These are phyloP conservation scores for Tetrapedia diversipes DNA, from an alignment of 2,888 invertebrate genomes.

Conservation along the genomic window DNA sequence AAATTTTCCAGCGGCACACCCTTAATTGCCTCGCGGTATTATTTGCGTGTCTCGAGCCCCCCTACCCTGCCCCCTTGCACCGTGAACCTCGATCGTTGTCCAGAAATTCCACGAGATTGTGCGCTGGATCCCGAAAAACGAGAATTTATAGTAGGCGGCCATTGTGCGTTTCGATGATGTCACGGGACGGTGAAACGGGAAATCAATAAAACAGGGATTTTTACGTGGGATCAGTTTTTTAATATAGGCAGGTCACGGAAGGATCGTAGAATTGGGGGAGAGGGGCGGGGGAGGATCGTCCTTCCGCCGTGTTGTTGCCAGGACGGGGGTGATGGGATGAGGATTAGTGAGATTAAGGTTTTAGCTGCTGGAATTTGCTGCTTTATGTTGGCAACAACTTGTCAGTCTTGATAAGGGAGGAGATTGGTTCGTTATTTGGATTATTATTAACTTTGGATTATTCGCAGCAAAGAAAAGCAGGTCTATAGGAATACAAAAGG, in stretches of 20 bases:
- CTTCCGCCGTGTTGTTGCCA: neutral
- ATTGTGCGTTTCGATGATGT: neutral
- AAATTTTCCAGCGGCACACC: constrained; percentile 31
- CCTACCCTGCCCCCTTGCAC: neutral
- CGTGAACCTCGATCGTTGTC: too few relatives aligned
- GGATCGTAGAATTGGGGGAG: too few relatives aligned
- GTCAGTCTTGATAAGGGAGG: neutral
- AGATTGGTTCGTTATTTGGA: neutral
- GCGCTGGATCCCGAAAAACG: neutral
- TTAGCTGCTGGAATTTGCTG: neutral
- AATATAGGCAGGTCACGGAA: neutral
- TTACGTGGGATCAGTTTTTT: neutral
- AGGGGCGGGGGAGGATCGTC: neutral
- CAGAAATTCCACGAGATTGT: neutral
- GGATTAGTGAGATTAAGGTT: constrained; percentile 5
- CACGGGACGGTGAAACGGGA: neutral
- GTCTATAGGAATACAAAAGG: too few relatives aligned
- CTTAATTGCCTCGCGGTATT: constrained; percentile 34
- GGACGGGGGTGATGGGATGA: too few relatives aligned
- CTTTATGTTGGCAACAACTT: neutral
- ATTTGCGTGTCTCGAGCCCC: neutral
- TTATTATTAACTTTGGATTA: too few relatives aligned
- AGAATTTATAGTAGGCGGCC: neutral
- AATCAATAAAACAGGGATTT: neutral
- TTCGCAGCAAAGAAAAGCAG: too few relatives aligned